Conservation (phyloP, 1,140 invertebrate species). For the Homalodisca vitripennis region DNA sequence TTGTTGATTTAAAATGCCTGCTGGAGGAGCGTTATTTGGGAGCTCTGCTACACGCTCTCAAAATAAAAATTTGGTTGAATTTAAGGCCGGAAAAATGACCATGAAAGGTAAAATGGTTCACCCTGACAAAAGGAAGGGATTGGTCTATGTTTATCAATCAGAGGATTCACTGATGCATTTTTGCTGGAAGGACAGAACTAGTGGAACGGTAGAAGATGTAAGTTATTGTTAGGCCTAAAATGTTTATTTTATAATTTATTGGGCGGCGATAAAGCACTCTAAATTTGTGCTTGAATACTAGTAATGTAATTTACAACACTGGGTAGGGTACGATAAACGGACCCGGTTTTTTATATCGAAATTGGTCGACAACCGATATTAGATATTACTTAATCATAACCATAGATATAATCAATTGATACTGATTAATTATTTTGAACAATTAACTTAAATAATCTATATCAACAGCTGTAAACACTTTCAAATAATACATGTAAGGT, state of each 20-base stretch:
- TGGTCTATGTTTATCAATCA: conserved; percentile 92
- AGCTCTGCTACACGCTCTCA: conserved; percentile 67
- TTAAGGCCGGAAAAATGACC: conserved; percentile 95
- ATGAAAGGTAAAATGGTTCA: conserved; percentile 93
- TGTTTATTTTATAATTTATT: no score
- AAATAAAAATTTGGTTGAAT: conserved; percentile 92
- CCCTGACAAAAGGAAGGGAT: conserved; percentile 93
- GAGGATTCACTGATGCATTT: conserved; percentile 98
- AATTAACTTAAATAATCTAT: no score
- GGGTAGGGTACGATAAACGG: no score
- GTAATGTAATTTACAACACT: conserved; percentile 1
- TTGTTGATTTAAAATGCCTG: conserved; percentile 60
- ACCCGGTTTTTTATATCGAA: no score
- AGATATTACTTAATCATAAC: no score
- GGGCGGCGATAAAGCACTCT: no score
- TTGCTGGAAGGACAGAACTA: conserved; percentile 94
- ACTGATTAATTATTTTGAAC: no score
- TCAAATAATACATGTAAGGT: no score
- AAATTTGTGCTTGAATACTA: neutral
- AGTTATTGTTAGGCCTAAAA: conserved; percentile 38
- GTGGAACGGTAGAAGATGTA: conserved; percentile 75
- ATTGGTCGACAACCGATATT: no score
- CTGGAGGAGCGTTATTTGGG: conserved; percentile 67
- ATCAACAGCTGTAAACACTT: no score
- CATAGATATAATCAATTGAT: no score